Evolutionary conservation across 2,797 vertebrate species (phyloP), one percentile per base, ranked within the genome.

Genomic region (Platalea minor): DNA sequence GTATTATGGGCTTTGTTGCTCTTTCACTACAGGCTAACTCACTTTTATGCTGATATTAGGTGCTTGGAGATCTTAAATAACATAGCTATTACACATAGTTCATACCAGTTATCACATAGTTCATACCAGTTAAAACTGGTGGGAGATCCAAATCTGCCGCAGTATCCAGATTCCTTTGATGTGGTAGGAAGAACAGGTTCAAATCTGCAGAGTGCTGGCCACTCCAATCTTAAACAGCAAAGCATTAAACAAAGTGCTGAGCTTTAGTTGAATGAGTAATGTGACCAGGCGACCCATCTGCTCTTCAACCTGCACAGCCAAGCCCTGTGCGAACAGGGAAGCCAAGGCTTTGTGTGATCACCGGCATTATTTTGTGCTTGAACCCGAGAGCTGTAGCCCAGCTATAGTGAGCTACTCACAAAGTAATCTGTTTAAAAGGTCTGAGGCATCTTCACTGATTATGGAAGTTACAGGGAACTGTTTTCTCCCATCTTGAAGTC

Each of bases 151-250:
- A 75, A 96, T 94, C 88, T 92, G 68, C 29, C 57, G 87, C 64
- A 65, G 37, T 13, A 64, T 53, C 46, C 67, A 76, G 63, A 59
- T 31, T 73, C 26, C 60, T 95, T 79, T 93, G 72, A 85, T 85
- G 86, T 95, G 60, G 86, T 54, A 21, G 75, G 81, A 95, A 74
- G 84, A 93, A 48, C 84, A 93, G 78, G 89, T 91, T 96, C 72
- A 94, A 72, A 85, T 92, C 69, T 92, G 91, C 84, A 88, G 86
- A 7, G 8, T 41, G 48, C 72, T 91, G 84, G 54, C 81, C 93
- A 19, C 89, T 91, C 74, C 78, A 45, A n/a, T 37, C 76, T 84
- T 4, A 69, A 54, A 50, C 33, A 95, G 91, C 61, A n/a, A 48
- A 84, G 85, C 91, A 76, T 74, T 79, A 78, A 41, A 23, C 73